phyloP scores from a whole-genome alignment of 2,113 vertebrate species.

The Zootoca vivipara region DNA sequence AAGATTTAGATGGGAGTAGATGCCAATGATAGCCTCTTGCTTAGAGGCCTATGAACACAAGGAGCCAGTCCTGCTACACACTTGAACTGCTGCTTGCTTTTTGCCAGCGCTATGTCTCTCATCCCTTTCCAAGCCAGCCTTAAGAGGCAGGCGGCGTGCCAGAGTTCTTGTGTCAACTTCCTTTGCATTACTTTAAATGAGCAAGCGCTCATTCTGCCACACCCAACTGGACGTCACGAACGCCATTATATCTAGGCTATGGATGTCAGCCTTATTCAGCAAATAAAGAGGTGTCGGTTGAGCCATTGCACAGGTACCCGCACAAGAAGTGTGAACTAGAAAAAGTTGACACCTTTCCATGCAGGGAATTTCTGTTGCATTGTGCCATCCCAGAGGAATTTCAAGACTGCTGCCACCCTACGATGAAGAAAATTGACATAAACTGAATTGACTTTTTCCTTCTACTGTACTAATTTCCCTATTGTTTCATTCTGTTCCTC shows the following conservation, averaged over 20 bases:
- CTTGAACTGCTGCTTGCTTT: background rate
- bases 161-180: background rate
- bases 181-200: background rate
- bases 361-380: background rate
- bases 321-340: background rate
- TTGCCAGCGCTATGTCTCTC: background rate
- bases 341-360: background rate
- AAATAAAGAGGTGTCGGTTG: conserved; percentile 2
- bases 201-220: background rate
- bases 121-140: background rate
- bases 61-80: background rate
- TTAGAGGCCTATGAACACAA: background rate
- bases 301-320: background rate
- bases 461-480: background rate
- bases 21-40: background rate
- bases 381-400: background rate
- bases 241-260: background rate
- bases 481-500: background rate
- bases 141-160: background rate
- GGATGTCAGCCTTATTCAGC: conserved; percentile 18
- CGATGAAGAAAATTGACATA: background rate
- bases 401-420: background rate
- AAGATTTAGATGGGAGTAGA: background rate
- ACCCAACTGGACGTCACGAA: background rate
- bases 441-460: background rate